Evolutionary conservation across 2,797 vertebrate genomes (phyloP), one percentile per base, ranked within the genome.

Genomic region (Macropodus opercularis): DNA sequence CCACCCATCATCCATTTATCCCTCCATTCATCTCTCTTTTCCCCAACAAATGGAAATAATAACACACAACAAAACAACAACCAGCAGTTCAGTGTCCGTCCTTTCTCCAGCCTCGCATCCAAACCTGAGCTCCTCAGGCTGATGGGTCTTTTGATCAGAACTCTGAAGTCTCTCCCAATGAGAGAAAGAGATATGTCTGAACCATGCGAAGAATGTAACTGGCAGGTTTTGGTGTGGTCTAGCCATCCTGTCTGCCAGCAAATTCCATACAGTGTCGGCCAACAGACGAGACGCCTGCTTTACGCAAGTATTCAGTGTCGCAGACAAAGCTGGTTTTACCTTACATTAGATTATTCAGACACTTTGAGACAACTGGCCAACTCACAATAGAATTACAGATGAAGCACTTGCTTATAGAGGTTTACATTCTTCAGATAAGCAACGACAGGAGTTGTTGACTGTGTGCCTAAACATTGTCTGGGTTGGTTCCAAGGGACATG

Each of bases 331-430:
- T 35, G 82, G 88, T 85, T 82, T 91, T 72, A 53, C 67, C 23
- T 90, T 90, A 82, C 87, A 75, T 84, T 85, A 84, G 76, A 84
- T 89, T 85, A 89, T 87, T 80, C 80, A 75, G 83, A 85, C 87
- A 85, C 81, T 90, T 90, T 85, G 85, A 89, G 80, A 87, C 80
- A 87, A 90, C 81, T 43, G 82, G 69, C 75, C 51, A 66, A 87
- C 87, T 89, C 84, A 85, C 80, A 86, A 86, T 85, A 88, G 87
- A 87, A 85, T 88, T 81, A 88, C 85, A 85, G 89, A 85, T 84
- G 86, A 89, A 89, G 79, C 72, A 18, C 75, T 87, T 81, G 65
- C 80, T 86, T 82, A 79, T 77, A 79, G 73, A 86, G 84, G 70
- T 85, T 85, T 81, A 85, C 79, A 85, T 87, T 89, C 84, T 89